Evolutionary conservation across 1,140 invertebrate species (phyloP).

Genomic region (Drosophila elegans): DNA sequence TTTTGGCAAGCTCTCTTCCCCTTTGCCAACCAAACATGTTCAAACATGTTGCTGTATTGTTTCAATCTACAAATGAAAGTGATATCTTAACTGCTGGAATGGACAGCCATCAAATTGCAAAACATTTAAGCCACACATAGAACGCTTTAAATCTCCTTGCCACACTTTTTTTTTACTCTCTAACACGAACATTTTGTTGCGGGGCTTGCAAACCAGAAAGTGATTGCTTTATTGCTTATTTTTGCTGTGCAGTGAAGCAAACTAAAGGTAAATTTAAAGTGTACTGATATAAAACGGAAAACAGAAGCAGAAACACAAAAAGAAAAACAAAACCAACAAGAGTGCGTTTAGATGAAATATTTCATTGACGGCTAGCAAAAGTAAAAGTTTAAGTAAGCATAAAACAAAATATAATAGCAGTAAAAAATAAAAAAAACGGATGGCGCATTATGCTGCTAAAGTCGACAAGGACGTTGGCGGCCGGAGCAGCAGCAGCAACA

Average conservation of each 20-base stretch:
- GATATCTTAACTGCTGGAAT: slow-evolving; percentile 6
- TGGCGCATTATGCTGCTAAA: slow-evolving; percentile 52
- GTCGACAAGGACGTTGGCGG: slow-evolving; percentile 19
- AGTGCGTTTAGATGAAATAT: slow-evolving; percentile 22
- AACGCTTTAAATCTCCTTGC: slow-evolving; percentile 19
- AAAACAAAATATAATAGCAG: slow-evolving; percentile 35
- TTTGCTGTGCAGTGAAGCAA: slow-evolving; percentile 27
- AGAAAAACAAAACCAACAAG: slow-evolving; percentile 11
- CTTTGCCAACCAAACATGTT: no score
- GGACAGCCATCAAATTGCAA: slow-evolving; percentile 8
- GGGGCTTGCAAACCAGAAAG: slow-evolving; percentile 21
- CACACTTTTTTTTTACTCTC: neutral
- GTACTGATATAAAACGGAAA: slow-evolving; percentile 7
- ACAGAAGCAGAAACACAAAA: slow-evolving; percentile 9
- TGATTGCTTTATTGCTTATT: slow-evolving; percentile 45
- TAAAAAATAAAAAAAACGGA: slow-evolving; percentile 7
- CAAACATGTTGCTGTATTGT: no score
- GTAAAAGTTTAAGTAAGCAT: slow-evolving; percentile 44
- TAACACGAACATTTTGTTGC: slow-evolving; percentile 4
- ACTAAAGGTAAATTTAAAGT: slow-evolving; percentile 22
- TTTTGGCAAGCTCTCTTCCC: no score
- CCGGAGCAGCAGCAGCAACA: slow-evolving; percentile 14
- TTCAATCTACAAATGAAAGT: slow-evolving; percentile 2
- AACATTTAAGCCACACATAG: slow-evolving; percentile 2
- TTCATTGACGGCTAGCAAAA: slow-evolving; percentile 39